These are phyloP conservation scores for Amphiprion clarkii DNA, from an alignment of 2,797 vertebrate genomes.

Conservation along the genomic window DNA sequence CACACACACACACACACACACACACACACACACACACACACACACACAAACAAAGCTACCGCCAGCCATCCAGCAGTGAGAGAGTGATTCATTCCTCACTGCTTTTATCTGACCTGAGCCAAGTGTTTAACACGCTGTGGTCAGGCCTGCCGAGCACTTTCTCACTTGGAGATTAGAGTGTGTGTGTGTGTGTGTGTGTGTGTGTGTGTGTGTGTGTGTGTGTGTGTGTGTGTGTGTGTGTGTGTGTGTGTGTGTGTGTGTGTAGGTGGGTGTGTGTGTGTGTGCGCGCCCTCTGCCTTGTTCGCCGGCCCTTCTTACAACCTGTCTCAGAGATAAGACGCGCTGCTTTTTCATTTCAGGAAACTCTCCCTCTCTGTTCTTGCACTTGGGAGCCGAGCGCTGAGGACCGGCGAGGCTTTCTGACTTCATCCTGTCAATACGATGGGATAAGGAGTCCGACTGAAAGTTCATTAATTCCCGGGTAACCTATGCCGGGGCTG, in stretches of 20 bases:
- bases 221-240: slow-evolving; percentile 16
- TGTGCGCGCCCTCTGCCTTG: slow-evolving; percentile 62
- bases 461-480: slow-evolving; percentile 82
- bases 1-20: slow-evolving; percentile 28
- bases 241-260: slow-evolving; percentile 41
- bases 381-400: slow-evolving; percentile 52
- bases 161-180: slow-evolving; percentile 53
- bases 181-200: slow-evolving; percentile 42
- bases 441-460: slow-evolving; percentile 72
- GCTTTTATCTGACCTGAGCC: slow-evolving; percentile 68
- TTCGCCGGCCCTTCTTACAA: slow-evolving; percentile 67
- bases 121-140: slow-evolving; percentile 62
- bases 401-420: slow-evolving; percentile 66
- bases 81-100: slow-evolving; percentile 62
- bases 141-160: slow-evolving; percentile 52
- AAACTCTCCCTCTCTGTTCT: slow-evolving; percentile 57
- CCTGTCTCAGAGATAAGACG: slow-evolving; percentile 74
- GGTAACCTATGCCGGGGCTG: slow-evolving; percentile 73
- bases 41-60: slow-evolving; percentile 6
- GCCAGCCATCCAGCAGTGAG: slow-evolving; percentile 27
- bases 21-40: slow-evolving; percentile 12
- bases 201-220: slow-evolving; percentile 42
- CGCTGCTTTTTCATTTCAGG: slow-evolving; percentile 63
- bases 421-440: slow-evolving; percentile 78
- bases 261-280: slow-evolving; percentile 31